Conservation (phyloP, 1,140 invertebrate species). For the Polypedilum vanderplanki region DNA sequence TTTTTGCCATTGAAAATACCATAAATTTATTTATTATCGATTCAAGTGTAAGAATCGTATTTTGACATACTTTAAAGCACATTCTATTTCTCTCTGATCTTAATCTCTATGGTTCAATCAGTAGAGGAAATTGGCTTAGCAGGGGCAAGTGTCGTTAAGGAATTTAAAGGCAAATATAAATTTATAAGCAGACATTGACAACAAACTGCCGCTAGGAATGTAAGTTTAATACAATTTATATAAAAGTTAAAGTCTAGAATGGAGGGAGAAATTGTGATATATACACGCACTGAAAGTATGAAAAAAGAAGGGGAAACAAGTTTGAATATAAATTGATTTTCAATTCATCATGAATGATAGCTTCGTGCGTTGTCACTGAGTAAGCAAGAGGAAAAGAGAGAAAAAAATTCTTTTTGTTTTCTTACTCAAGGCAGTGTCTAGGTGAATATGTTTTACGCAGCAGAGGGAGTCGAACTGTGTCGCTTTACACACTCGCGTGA, state of each 20-base stretch:
- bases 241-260: not conserved
- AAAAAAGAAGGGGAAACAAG: not conserved
- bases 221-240: slow-evolving; percentile 5
- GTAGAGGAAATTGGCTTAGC: not conserved
- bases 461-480: not conserved
- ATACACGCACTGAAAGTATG: too few species aligned
- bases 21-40: slow-evolving; percentile 20
- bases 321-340: slow-evolving; percentile 8
- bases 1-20: not conserved
- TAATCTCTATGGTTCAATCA: too few species aligned
- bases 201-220: too few species aligned
- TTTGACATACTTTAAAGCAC: not conserved
- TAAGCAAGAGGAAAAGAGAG: not conserved
- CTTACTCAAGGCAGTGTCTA: not conserved
- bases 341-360: slow-evolving; percentile 18
- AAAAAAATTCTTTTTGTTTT: not conserved
- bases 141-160: not conserved
- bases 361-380: not conserved
- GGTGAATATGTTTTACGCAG: slow-evolving; percentile 17
- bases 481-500: slow-evolving; percentile 16
- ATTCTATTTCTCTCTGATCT: not conserved
- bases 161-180: not conserved
- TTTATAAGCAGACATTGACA: not conserved
- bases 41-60: slow-evolving; percentile 4
- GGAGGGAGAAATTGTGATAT: too few species aligned